These are phyloP conservation scores for Leptopilina drosophilae DNA, from an alignment of 2,888 invertebrate genomes.

Conservation along the genomic window DNA sequence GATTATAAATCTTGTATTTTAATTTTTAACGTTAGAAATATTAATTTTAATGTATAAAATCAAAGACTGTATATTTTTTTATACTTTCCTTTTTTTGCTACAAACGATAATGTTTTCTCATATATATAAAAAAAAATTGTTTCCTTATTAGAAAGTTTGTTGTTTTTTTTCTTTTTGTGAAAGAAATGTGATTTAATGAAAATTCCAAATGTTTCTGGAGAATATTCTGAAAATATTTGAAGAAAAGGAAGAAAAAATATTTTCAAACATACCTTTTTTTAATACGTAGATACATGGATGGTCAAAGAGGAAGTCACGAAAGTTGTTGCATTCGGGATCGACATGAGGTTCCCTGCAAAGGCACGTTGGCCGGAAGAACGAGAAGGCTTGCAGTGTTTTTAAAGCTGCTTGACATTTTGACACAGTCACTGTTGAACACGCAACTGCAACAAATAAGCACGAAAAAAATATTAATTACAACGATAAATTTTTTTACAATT, in stretches of 20 bases:
- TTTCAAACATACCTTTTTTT: slow-evolving; percentile 86
- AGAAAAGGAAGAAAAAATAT: not conserved
- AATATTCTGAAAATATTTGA: not conserved
- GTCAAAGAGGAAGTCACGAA: slow-evolving; percentile 94
- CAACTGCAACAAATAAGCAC: slow-evolving; percentile 82
- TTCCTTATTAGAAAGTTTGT: no score
- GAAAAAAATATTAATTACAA: not conserved
- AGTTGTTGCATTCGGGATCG: slow-evolving; percentile 94
- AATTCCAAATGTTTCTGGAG: not conserved
- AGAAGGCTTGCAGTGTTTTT: slow-evolving; percentile 92
- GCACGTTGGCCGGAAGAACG: slow-evolving; percentile 95
- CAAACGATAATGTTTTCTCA: no score
- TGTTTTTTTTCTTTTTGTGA: no score
- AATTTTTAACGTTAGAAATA: no score
- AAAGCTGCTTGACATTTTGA: slow-evolving; percentile 95
- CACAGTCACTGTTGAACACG: slow-evolving; percentile 94
- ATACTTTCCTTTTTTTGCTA: no score
- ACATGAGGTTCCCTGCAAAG: slow-evolving; percentile 93
- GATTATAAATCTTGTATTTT: no score
- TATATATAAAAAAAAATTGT: no score
- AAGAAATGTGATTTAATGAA: no score
- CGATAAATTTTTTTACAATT: not conserved
- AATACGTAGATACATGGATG: slow-evolving; percentile 94
- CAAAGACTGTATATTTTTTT: no score
- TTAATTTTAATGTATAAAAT: no score